Evolutionary conservation across 2,113 vertebrate genomes (phyloP).

Genomic region (Misgurnus mizolepis): DNA sequence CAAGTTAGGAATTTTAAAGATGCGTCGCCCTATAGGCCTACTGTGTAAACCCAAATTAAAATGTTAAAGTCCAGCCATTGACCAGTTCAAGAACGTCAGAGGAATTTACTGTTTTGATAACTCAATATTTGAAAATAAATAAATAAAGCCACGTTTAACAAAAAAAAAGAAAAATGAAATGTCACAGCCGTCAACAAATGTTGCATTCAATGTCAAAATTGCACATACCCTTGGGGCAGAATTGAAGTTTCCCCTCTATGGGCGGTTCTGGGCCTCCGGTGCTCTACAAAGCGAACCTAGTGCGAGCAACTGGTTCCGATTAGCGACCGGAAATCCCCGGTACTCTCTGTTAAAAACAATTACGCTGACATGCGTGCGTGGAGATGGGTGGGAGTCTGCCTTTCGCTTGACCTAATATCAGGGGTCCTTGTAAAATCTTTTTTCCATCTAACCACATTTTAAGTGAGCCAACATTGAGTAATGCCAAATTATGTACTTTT

Average conservation of each 20-base stretch:
- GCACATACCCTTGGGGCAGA: constrained; percentile 14
- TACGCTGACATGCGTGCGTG: constrained; percentile 75
- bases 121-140: background rate
- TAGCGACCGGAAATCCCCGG: constrained; percentile 83
- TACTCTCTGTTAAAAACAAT: constrained; percentile 84
- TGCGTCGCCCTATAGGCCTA: background rate
- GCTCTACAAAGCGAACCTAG: constrained; percentile 75
- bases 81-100: background rate
- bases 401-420: constrained; percentile 33
- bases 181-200: background rate
- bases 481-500: background rate
- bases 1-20: background rate
- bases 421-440: background rate
- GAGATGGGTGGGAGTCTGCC: constrained; percentile 51
- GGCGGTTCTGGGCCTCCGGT: constrained; percentile 66
- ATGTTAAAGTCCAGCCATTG: too few species aligned
- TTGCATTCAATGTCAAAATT: constrained; percentile 8
- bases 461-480: background rate
- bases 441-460: background rate
- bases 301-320: constrained; percentile 81
- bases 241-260: constrained; percentile 58
- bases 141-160: background rate
- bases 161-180: background rate
- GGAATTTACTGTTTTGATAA: background rate
- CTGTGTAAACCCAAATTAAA: background rate